A percentile compares a stretch with the other conserved stretches of the same genome.
Conservation (phyloP, 1,140 invertebrate species). For the Diprion similis region DNA sequence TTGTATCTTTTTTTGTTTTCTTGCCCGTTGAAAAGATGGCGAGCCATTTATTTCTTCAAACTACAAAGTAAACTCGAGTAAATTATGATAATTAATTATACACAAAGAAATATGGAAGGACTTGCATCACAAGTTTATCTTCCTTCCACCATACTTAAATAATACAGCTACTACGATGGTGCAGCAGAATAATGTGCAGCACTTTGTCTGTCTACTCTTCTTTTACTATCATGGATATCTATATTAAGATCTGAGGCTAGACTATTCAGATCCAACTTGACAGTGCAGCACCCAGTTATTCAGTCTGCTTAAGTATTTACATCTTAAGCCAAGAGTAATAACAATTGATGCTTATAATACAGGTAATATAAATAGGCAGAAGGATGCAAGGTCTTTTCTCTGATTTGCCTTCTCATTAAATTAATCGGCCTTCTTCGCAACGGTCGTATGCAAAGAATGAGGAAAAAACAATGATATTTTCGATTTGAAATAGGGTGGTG, state of each 20-base stretch:
- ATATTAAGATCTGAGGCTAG: neutral
- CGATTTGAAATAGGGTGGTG: no score
- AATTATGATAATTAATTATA: neutral
- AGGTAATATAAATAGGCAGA: neutral
- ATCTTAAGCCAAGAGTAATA: neutral
- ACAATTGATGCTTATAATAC: neutral
- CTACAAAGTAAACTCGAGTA: neutral
- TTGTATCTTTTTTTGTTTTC: slow-evolving; percentile 10
- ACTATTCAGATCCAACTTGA: neutral
- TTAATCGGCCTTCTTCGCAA: no score
- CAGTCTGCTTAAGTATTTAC: neutral
- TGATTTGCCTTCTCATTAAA: no score
- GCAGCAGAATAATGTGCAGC: neutral
- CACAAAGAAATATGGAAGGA: no score
- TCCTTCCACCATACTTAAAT: no score
- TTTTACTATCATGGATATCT: slow-evolving; percentile 1
- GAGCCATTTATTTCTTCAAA: neutral
- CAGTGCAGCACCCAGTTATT: neutral
- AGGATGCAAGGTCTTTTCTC: neutral
- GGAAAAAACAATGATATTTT: no score
- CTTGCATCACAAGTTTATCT: no score
- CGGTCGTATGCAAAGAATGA: no score
- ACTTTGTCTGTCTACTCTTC: neutral
- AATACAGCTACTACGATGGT: no score
- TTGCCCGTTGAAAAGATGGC: neutral